Percentiles rank a stretch among this genome's conserved stretches.
phyloP scores from a whole-genome alignment of 2,797 vertebrate genomes.

The Megalops cyprinoides region DNA sequence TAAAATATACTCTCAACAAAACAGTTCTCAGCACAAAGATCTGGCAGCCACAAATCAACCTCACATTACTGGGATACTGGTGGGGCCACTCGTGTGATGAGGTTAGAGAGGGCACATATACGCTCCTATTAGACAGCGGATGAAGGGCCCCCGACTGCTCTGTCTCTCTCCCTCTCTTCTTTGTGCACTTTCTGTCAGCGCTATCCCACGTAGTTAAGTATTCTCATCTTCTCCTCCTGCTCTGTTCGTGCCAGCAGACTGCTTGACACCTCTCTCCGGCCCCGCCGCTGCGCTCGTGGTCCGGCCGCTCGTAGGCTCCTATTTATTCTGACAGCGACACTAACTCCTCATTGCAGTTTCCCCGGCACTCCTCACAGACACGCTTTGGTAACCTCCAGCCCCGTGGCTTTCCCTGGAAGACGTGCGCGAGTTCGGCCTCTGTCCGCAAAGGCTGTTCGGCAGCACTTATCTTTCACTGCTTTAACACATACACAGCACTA shows the following conservation, averaged over 20 bases:
- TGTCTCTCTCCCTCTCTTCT: background rate
- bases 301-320: constrained; percentile 1
- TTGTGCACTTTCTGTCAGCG: background rate
- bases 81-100: background rate
- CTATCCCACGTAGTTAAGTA: constrained; percentile 21
- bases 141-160: background rate
- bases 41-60: constrained; percentile 5
- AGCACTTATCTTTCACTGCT: constrained; percentile 1
- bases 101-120: background rate
- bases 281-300: constrained; percentile 3
- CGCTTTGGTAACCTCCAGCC: constrained; percentile 23
- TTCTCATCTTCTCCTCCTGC: constrained; percentile 19
- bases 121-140: constrained; percentile 12
- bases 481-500: constrained; percentile 10
- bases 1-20: background rate
- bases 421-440: background rate
- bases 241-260: constrained; percentile 23
- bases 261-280: constrained; percentile 24
- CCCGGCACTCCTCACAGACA: constrained; percentile 26
- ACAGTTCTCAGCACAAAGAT: background rate
- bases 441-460: background rate
- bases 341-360: constrained; percentile 18
- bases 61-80: constrained; percentile 1
- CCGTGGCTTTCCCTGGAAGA: constrained; percentile 5
- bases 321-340: constrained; percentile 28